Base-by-base conservation (phyloP, 2,797 vertebrate genomes). In the Coilia nasus region DNA sequence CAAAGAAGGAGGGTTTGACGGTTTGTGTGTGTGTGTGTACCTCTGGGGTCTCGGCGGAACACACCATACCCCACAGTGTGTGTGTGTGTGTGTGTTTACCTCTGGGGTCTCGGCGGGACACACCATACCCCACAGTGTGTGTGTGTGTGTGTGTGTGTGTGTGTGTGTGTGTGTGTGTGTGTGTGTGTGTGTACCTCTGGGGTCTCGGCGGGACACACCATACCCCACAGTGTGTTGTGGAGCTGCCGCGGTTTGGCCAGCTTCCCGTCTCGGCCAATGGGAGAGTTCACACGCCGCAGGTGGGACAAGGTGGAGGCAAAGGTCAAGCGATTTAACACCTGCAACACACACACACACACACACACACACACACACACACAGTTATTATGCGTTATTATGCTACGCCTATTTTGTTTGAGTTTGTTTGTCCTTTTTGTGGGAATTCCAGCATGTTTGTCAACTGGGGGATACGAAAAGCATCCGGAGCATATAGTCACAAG, bases 121-220 rank as follows among this genome's bases (percentile, higher is more conserved):
- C 9, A 54, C 50, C 50, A 54, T 54, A 7, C 35, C 35, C 35
- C 35, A 41, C 50, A 54, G 50, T 23, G 21, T 60, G 57, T 60
- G 57, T 60, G 57, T 60, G 57, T 60, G 57, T 60, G 57, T 60
- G 57, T 60, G 57, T 60, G 57, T 62, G 60, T 62, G 60, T 62
- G 60, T 62, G 19, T 82, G 81, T 56, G 82, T 1, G 17, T n/a
- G 21, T 6, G 17, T 19, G 28, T 28, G 60, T 62, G 60, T 62
- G 60, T 62, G 50, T 2, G 50, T 2, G 50, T 54, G 50, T 10
- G 11, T 95, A 99, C 98, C 97, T 99, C 98, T 0, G 98, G 98
- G 0, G 98, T 99, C 95, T 99, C 98, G 0, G 98, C 98, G 9
- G 98, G 98, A 89, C 98, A 99, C 91, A 99, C 97, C 98, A 99